Evolutionary conservation across 2,797 vertebrate genomes (phyloP).

Genomic region (Setipinna tenuifilis): DNA sequence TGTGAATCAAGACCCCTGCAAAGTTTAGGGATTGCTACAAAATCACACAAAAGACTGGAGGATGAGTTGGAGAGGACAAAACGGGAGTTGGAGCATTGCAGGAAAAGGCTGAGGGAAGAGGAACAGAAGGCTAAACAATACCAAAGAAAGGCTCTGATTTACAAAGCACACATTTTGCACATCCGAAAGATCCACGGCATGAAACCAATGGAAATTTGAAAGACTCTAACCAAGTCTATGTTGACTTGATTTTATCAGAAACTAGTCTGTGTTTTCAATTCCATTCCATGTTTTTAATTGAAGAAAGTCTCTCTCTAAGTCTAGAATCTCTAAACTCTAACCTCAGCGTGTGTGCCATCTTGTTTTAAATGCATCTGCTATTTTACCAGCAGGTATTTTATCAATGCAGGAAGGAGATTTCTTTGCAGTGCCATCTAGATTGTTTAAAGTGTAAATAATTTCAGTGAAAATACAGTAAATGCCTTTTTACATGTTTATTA

Average conservation of each 20-base stretch:
- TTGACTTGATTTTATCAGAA: background rate
- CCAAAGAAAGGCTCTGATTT: slow-evolving; percentile 45
- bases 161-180: slow-evolving; percentile 16
- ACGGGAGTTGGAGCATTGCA: slow-evolving; percentile 37
- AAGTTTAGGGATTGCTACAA: background rate
- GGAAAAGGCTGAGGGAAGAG: slow-evolving; percentile 46
- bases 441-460: background rate
- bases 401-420: no score
- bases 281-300: background rate
- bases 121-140: slow-evolving; percentile 42
- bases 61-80: background rate
- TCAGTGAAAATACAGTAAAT: background rate
- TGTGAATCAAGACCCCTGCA: background rate
- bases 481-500: slow-evolving; percentile 38
- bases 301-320: background rate
- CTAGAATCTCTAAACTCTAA: background rate
- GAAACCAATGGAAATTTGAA: background rate
- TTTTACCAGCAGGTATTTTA: background rate
- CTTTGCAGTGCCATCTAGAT: no score
- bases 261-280: background rate
- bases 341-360: background rate
- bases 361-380: background rate
- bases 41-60: background rate
- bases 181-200: background rate
- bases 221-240: background rate